These are phyloP conservation scores for Nixonia krombeini DNA, from an alignment of 1,140 invertebrate species.

Conservation along the genomic window DNA sequence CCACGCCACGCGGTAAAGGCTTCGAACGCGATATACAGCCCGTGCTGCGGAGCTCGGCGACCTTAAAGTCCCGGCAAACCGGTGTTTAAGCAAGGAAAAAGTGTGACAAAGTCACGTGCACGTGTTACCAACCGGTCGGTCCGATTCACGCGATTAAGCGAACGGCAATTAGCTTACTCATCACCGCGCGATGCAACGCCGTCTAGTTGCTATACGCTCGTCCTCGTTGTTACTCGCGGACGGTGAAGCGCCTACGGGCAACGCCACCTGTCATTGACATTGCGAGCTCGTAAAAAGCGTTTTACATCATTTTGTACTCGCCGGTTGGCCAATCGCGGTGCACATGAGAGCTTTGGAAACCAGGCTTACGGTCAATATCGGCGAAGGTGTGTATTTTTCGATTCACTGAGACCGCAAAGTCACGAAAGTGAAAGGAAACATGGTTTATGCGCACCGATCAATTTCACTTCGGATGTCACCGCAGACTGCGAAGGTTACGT, in stretches of 20 bases:
- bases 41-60: constrained; percentile 27
- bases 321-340: no score
- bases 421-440: no score
- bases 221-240: constrained; percentile 4
- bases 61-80: constrained; percentile 40
- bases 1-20: constrained; percentile 31
- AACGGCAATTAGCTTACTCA: constrained; percentile 52
- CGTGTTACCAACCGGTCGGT: constrained; percentile 39
- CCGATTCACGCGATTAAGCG: constrained; percentile 57
- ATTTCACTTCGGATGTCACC: no score
- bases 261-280: constrained; percentile 43
- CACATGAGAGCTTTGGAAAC: no score
- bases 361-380: no score
- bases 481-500: no score
- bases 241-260: constrained; percentile 25
- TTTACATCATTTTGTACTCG: constrained; percentile 17
- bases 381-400: no score
- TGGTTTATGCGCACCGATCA: no score
- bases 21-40: constrained; percentile 34
- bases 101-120: constrained; percentile 59
- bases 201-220: constrained; percentile 6
- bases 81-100: constrained; percentile 41
- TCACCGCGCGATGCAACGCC: constrained; percentile 19
- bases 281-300: constrained; percentile 19
- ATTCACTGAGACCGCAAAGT: no score